Base-by-base conservation (phyloP, 2,797 vertebrate species). In the Tauraco hartlaubi region DNA sequence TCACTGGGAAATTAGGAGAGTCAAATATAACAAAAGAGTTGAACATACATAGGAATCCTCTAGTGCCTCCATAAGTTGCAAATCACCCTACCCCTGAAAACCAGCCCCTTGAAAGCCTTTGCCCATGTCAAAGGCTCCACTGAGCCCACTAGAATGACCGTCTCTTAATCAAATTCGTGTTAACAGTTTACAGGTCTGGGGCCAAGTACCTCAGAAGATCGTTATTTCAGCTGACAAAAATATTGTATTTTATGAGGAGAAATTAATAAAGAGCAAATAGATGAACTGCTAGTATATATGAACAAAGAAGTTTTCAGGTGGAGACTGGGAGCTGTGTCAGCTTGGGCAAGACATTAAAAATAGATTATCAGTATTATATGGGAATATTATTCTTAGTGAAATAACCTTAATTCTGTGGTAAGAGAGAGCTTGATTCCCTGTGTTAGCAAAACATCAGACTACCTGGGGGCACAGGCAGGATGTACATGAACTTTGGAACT, bases 181-280 rank as follows among this genome's bases (percentile, higher is more conserved):
- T 85, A 88, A 63, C 62, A 85, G 62, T 93, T 92, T 92, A 41
- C 85, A 84, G 69, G 49, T 89, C 72, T 63, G 51, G 58, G 58
- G 39, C 39, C 73, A 90, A 11, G 26, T 59, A 69, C 54, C 56
- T 78, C 54, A 78, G 54, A 46, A 84, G 62, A 39, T 76, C 31
- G 23, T 49, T 83, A 81, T 84, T 94, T 92, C 29, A 55, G 44
- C 63, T 81, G 73, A 81, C 51, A 85, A 80, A 92, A 77, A 61
- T 75, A 22, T 11, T 15, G 2, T 55, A 28, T 71, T 80, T 91
- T 81, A 72, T 26, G 28, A 89, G 46, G 31, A 81, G 39, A 85
- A 89, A 73, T 78, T 88, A 91, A 66, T 77, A 68, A 92, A 83
- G 19, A 67, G 31, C 16, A 84, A 85, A 74, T 18, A 81, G 46